Percentiles rank a stretch among this genome's conserved stretches.
Evolutionary conservation across 2,113 vertebrate genomes (phyloP).

Genomic region (Brachirus orientalis): DNA sequence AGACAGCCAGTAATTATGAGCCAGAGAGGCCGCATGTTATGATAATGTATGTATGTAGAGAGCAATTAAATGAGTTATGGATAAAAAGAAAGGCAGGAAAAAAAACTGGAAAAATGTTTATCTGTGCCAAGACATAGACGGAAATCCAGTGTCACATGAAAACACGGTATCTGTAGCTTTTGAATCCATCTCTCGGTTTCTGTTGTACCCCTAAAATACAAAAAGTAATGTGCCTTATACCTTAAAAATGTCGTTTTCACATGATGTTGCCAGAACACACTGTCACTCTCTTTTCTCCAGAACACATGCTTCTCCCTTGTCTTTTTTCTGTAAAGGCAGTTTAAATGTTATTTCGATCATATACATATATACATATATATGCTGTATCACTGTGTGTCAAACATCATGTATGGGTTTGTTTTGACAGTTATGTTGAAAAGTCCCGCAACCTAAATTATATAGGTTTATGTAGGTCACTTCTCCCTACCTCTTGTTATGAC

Average conservation of each 20-base stretch:
- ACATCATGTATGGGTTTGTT: no score
- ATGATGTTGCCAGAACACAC: neutral
- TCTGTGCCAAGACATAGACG: neutral
- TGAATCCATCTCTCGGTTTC: no score
- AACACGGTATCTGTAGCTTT: neutral
- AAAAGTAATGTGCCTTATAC: neutral
- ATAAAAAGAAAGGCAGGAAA: constrained; percentile 1
- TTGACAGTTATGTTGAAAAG: neutral
- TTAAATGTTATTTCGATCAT: neutral
- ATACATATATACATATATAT: no score
- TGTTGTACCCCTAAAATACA: no score
- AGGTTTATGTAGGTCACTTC: neutral
- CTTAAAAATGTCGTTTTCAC: neutral
- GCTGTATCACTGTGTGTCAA: neutral
- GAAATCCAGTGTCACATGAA: constrained; percentile 1
- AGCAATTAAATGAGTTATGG: constrained; percentile 22
- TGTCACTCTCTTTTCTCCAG: neutral
- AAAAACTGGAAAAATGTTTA: no score
- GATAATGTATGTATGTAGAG: neutral
- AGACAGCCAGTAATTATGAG: constrained; percentile 51
- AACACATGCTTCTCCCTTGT: neutral
- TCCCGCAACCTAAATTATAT: neutral
- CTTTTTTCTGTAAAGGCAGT: neutral
- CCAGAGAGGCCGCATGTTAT: constrained; percentile 6
- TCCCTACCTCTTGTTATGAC: neutral